A percentile compares a stretch with the other conserved stretches of the same genome.
Evolutionary conservation across 2,888 invertebrate genomes (phyloP).

Genomic region (Callimorpha dominula): DNA sequence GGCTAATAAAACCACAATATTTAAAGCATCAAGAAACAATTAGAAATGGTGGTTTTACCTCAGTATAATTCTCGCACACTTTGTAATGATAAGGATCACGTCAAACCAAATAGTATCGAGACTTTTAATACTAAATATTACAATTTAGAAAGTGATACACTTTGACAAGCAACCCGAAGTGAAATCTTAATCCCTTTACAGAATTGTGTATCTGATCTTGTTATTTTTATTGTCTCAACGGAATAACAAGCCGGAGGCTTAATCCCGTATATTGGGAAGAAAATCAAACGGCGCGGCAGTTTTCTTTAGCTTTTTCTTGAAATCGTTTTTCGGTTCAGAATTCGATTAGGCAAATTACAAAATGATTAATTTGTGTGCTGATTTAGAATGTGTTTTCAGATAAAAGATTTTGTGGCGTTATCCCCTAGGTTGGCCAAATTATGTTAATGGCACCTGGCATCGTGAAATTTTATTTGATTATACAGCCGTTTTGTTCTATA

Average conservation of each 20-base stretch:
- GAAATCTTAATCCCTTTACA: conserved; percentile 58
- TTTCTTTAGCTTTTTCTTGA: conserved; percentile 39
- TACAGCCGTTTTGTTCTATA: not conserved
- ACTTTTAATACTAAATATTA: not conserved
- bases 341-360: conserved; percentile 26
- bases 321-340: conserved; percentile 24
- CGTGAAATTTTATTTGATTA: not conserved
- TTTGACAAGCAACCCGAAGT: conserved; percentile 19
- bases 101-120: not conserved
- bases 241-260: conserved; percentile 34
- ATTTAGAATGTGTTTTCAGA: conserved; percentile 8
- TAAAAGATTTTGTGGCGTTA: conserved; percentile 1
- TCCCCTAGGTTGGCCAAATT: not conserved
- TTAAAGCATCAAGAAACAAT: not conserved
- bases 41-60: not conserved
- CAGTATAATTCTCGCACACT: not conserved
- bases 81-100: not conserved
- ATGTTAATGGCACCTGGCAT: not conserved
- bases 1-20: not conserved
- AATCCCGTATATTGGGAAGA: conserved; percentile 32
- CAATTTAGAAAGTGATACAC: not conserved
- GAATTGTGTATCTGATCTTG: conserved; percentile 54
- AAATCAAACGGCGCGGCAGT: conserved; percentile 26
- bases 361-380: conserved; percentile 10
- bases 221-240: conserved; percentile 51